Base-by-base conservation (phyloP, 2,113 vertebrate species). In the Cichladusa arquata region DNA sequence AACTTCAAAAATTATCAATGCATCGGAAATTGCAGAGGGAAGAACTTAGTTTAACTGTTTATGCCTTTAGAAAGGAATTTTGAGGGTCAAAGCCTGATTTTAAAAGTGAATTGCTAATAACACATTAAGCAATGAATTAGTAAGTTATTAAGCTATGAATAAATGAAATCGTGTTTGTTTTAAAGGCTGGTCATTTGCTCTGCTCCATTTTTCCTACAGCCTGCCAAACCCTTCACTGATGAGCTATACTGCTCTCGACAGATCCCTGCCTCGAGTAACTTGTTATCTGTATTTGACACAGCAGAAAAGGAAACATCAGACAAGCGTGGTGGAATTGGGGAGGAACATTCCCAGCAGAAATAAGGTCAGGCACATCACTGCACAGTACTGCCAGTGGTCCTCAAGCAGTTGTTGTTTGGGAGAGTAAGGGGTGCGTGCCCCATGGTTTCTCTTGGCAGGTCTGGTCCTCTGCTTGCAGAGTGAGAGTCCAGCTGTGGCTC, bases 211-310 rank as follows among this genome's bases (percentile, higher is more conserved):
- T 92, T 88, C 36, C 38, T 70, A 51, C 17, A 56, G 67, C 51
- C 64, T 94, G 76, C 62, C 26, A 73, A 76, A 54, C 53, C 50
- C 34, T 91, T 70, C 24, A 9, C 65, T 56, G 64, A 62, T 96
- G 94, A 96, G 71, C 81, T 85, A 2, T 56, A 90, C 60, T 13
- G 26, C 47, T 62, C 60, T 81, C 2, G 90, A 95, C 93, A 96
- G 85, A 81, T 94, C 86, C 42, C 72, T 90, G 96, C 96, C 96
- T 93, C 71, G 3, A 96, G 95, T 92, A 88, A 83, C 82, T 96
- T 62, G 48, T 94, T 93, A 90, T 73, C 74, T 83, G 15, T 66
- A 83, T 88, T 79, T 17, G 26, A 86, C 89, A 65, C n/a, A 20
- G 85, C 62, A 90, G 83, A 92, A 96, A 65, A 54, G 51, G 85